Evolutionary conservation across 2,888 invertebrate species (phyloP), one percentile per base, ranked within the genome.

Genomic region (Blomia tropicalis): DNA sequence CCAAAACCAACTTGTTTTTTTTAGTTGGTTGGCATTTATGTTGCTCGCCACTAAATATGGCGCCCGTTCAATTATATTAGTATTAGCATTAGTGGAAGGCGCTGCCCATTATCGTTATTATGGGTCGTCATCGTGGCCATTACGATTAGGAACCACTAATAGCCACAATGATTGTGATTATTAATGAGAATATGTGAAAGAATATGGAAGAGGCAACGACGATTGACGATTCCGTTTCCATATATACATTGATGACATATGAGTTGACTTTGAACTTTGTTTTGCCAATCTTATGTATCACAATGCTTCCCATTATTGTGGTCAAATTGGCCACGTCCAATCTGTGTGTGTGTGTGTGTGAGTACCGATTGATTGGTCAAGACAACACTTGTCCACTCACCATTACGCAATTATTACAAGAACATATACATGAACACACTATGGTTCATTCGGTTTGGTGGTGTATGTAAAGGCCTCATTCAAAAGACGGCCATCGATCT

Each of bases 111-210:
- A 47, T 47, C 51, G 51, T 47, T 47, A 47, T 47, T 47, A 47
- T 47, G 51, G n/a, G 51, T n/a, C 51, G 51, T 47, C 51, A 47
- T 47, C 51, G 51, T 27, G 51, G 51, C n/a, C 51, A 47, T 47
- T 47, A 25, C 23, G 7, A 36, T 36, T 36, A 36, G 36, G 7
- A 36, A n/a, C n/a, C 36, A 22, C 51, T 47, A 47, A 47, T 47
- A 47, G 51, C 51, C 51, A 14, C 14, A 47, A 47, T 47, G 51
- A 47, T 47, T 47, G 51, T 47, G 51, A 47, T 47, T 47, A 47
- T 47, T 47, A 47, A 47, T 47, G 51, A 47, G 51, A 47, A 19
- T 17, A n/a, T 17, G 41, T 17, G 41, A 41, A n/a, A 41, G 41
- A 41, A n/a, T 17, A 41, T n/a, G n/a, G n/a, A n/a, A n/a, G n/a